A percentile compares a stretch with the other conserved stretches of the same genome.
Evolutionary conservation across 2,888 invertebrate species (phyloP).

Genomic region (Coenonympha glycerion): DNA sequence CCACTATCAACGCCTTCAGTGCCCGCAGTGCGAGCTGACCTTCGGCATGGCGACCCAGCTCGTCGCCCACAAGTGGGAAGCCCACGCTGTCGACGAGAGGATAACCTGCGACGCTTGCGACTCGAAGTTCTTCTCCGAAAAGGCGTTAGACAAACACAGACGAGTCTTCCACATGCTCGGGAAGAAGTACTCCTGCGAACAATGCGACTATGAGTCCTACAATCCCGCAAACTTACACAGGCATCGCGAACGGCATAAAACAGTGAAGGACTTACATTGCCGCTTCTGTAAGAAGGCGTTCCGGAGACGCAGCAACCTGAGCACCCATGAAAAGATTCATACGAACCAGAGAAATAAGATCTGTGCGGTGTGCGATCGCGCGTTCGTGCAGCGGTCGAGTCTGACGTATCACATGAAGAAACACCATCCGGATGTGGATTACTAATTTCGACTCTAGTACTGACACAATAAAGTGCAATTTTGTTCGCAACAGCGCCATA

Average conservation of each 20-base stretch:
- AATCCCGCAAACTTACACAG: conserved; percentile 48
- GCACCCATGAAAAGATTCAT: conserved; percentile 56
- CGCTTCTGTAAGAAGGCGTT: conserved; percentile 63
- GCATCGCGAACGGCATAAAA: conserved; percentile 59
- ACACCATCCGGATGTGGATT: conserved; percentile 57
- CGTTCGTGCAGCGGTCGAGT: conserved; percentile 66
- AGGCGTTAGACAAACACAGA: conserved; percentile 47
- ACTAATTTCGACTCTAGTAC: too few relatives aligned
- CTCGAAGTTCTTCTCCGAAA: conserved; percentile 48
- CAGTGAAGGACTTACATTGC: conserved; percentile 59
- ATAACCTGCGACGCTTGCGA: conserved; percentile 58
- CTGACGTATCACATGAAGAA: conserved; percentile 65
- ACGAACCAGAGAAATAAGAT: conserved; percentile 57
- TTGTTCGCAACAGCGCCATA: too few relatives aligned
- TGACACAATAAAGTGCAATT: too few relatives aligned
- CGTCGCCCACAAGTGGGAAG: conserved; percentile 45
- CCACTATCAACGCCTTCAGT: conserved; percentile 45
- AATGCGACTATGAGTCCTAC: conserved; percentile 55
- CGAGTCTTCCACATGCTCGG: conserved; percentile 62
- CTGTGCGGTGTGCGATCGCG: conserved; percentile 54
- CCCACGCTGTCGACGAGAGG: conserved; percentile 52
- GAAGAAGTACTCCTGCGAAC: conserved; percentile 46
- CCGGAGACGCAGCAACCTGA: conserved; percentile 47
- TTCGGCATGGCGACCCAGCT: conserved; percentile 49
- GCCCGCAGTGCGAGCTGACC: conserved; percentile 40